A percentile compares a stretch with the other conserved stretches of the same genome.
These are phyloP conservation scores for Unio pictorum DNA, from an alignment of 2,888 invertebrate species.

Conservation along the genomic window DNA sequence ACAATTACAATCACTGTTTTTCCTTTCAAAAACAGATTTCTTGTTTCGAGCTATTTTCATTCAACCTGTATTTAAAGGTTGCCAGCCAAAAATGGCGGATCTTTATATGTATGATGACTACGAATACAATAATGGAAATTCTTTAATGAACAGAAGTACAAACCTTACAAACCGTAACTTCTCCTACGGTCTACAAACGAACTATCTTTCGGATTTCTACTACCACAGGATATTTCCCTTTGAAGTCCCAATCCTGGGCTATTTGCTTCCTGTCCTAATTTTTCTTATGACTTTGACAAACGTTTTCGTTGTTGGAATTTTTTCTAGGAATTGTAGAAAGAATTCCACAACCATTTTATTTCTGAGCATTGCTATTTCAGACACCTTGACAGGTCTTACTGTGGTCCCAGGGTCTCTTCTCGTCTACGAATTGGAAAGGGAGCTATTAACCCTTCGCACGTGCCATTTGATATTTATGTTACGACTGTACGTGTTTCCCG, in stretches of 20 bases:
- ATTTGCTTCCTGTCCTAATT: conserved; percentile 12
- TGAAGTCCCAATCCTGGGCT: conserved; percentile 18
- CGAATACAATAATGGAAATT: too few species aligned
- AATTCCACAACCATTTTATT: conserved; percentile 24
- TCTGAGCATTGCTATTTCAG: conserved; percentile 24
- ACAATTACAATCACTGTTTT: too few species aligned
- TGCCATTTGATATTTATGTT: conserved; percentile 20
- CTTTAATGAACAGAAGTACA: too few species aligned
- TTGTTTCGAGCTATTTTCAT: too few species aligned
- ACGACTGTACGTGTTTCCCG: conserved; percentile 19
- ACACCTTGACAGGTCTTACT: conserved; percentile 18
- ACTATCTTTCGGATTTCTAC: too few species aligned
- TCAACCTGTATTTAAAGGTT: too few species aligned
- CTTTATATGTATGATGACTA: too few species aligned
- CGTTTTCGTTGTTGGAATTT: conserved; percentile 16
- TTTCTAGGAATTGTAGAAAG: conserved; percentile 14
- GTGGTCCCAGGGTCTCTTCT: conserved; percentile 25
- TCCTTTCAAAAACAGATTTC: too few species aligned
- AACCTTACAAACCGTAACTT: too few species aligned
- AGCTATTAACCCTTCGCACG: conserved; percentile 5
- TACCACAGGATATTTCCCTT: too few species aligned
- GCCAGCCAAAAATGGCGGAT: too few species aligned
- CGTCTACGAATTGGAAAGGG: conserved; percentile 14
- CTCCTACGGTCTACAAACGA: too few species aligned
- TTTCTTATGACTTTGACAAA: conserved; percentile 19